Percentiles rank a stretch among this genome's conserved stretches.
Evolutionary conservation across 2,113 vertebrate genomes (phyloP).

Genomic region (Bungarus multicinctus): DNA sequence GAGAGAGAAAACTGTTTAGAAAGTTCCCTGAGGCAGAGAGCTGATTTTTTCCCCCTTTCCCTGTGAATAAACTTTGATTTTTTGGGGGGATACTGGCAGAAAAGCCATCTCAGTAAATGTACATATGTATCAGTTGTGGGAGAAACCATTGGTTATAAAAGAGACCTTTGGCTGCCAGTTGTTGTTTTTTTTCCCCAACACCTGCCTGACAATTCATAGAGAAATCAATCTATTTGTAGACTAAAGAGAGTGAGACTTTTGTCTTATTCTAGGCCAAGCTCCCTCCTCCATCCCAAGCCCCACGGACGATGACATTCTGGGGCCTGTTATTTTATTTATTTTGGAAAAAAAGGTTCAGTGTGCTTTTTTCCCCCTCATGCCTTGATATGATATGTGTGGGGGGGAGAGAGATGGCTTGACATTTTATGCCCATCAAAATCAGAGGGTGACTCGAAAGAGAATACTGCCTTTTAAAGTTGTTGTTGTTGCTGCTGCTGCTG

Average conservation of each 20-base stretch:
- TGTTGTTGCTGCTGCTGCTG: too few species aligned
- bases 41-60: slow-evolving; percentile 19
- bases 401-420: slow-evolving; percentile 37
- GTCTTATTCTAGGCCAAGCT: neutral
- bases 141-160: neutral
- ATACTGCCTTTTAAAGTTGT: neutral
- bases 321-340: neutral
- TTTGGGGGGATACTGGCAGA: slow-evolving; percentile 12
- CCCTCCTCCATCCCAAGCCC: neutral
- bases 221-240: neutral
- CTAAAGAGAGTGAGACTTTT: neutral
- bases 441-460: neutral
- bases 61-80: slow-evolving; percentile 51
- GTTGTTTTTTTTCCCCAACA: neutral
- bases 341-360: neutral
- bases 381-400: neutral
- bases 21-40: neutral
- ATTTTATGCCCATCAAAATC: slow-evolving; percentile 43
- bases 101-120: neutral
- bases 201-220: neutral
- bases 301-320: slow-evolving; percentile 34
- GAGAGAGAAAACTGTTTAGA: neutral
- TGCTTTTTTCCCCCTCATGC: slow-evolving; percentile 58
- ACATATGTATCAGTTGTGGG: neutral
- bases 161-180: neutral